Base-by-base conservation (phyloP, 2,113 vertebrate species). In the Atlantisia rogersi region DNA sequence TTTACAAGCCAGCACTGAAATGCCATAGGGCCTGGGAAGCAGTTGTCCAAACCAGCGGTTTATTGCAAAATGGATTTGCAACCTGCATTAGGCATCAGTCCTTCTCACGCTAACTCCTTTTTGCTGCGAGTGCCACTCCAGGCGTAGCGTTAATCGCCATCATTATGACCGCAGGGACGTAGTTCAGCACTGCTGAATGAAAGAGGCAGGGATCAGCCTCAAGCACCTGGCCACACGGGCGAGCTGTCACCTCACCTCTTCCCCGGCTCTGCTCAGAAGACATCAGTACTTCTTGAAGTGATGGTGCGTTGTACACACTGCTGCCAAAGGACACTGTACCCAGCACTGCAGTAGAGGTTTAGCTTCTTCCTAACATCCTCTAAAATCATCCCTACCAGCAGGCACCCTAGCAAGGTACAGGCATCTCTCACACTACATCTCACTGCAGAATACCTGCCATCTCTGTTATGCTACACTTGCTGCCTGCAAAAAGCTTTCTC, bases 381-480 rank as follows among this genome's bases (percentile, higher is more conserved):
- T 5, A 75, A 63, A 46, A 39, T 11, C 37, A 53, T 35, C 42
- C 16, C 52, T 55, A 40, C 21, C 17, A 62, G 40, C 50, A 67
- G 26, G 70, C n/a, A 75, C 4, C 6, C 15, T 12, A 87, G n/a
- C 37, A 78, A 70, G 16, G 15, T 21, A 68, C 3, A 80, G 32
- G 6, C 28, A 44, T 28, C 28, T 21, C 21, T 76, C 67, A 44
- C 0, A 0, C 26, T 42, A 32, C 21, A 44, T 28, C 14, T 71
- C 32, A 40, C 2, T 1, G 20, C 69, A 42, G 4, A 70, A 55
- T 75, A 78, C 0, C 0, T 2, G 8, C 5, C 3, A 1, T 22
- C 22, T 25, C 14, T 12, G 8, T 46, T 50, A 60, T 20, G 12
- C 12, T 37, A 50, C 5, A 12, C 5, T 19, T 1, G 0, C 32